These are phyloP conservation scores for Karalla daura DNA, from an alignment of 2,797 vertebrate genomes.

Conservation along the genomic window DNA sequence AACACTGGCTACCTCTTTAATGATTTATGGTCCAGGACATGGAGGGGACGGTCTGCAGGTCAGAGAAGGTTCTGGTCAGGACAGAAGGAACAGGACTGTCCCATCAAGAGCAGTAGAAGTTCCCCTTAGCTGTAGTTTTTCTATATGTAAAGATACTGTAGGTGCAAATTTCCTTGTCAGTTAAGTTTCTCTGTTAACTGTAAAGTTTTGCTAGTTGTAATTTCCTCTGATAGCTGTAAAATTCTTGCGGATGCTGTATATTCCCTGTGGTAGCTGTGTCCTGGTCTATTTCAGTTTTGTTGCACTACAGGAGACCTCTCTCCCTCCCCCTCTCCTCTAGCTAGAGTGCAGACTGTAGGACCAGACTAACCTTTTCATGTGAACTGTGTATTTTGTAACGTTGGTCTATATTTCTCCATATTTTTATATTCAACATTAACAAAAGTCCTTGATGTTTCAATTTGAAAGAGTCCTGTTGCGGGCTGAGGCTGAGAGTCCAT, in stretches of 20 bases:
- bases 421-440: constrained; percentile 94
- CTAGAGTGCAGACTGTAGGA: constrained; percentile 42
- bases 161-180: too few species aligned
- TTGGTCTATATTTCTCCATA: constrained; percentile 73
- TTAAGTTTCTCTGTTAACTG: too few species aligned
- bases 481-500: constrained; percentile 99
- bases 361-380: constrained; percentile 67
- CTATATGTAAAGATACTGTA: too few species aligned
- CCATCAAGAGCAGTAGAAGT: constrained; percentile 15
- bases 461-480: constrained; percentile 99
- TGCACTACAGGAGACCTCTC: constrained; percentile 23
- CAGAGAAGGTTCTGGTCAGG: too few species aligned
- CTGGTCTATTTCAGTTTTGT: constrained; percentile 12
- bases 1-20: constrained; percentile 1
- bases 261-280: constrained; percentile 13
- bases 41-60: constrained; percentile 53
- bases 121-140: too few species aligned
- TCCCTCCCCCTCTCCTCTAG: too few species aligned
- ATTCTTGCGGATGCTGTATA: not conserved
- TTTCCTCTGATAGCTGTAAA: not conserved
- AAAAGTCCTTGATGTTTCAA: constrained; percentile 99
- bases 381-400: constrained; percentile 75
- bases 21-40: constrained; percentile 16
- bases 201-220: constrained; percentile 7
- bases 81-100: too few species aligned